Conservation (phyloP, 1,140 invertebrate species). For the Scaptomyza graminum region DNA sequence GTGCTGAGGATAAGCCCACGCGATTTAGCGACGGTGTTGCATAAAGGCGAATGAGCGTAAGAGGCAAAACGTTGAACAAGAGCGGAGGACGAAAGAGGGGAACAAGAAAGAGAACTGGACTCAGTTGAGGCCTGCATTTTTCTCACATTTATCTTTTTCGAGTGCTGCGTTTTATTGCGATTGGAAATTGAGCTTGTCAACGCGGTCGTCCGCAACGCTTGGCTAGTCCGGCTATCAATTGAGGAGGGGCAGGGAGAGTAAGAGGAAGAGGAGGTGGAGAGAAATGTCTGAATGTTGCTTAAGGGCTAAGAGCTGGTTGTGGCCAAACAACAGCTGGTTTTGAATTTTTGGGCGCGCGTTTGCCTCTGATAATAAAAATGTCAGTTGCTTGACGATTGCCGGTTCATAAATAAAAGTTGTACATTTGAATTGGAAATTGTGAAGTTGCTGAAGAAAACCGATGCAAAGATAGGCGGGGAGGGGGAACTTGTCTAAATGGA, state of each 20-base stretch:
- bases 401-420: conserved; percentile 76
- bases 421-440: conserved; percentile 76
- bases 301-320: too few relatives aligned
- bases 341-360: conserved; percentile 60
- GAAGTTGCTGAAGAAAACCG: neutral
- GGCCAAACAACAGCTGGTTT: conserved; percentile 53
- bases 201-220: conserved; percentile 70
- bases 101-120: conserved; percentile 10
- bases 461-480: neutral
- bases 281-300: too few relatives aligned
- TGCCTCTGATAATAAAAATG: conserved; percentile 77
- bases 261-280: neutral
- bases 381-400: conserved; percentile 68
- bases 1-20: conserved; percentile 74
- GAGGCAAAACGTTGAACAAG: conserved; percentile 40
- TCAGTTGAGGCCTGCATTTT: conserved; percentile 66
- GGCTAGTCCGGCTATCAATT: conserved; percentile 59
- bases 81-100: conserved; percentile 15
- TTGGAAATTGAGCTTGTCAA: conserved; percentile 82
- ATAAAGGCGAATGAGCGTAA: conserved; percentile 58
- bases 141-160: conserved; percentile 82
- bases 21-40: conserved; percentile 65
- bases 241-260: neutral
- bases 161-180: conserved; percentile 81
- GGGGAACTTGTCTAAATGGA: conserved; percentile 4